phyloP scores from a whole-genome alignment of 2,113 vertebrate species.

The Todiramphus chloris region DNA sequence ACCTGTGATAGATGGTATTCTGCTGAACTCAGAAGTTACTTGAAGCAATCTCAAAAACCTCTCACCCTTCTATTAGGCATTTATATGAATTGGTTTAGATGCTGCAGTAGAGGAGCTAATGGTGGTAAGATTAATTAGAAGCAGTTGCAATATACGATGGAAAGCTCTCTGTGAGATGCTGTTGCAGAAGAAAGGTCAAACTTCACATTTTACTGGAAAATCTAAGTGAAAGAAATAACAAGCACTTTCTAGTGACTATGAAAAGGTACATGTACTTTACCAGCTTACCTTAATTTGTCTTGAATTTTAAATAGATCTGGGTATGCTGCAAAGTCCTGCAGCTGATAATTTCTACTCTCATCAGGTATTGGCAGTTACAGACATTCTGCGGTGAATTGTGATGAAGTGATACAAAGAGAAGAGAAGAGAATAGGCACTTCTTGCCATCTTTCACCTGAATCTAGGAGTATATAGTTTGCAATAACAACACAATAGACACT shows the following conservation, averaged over 20 bases:
- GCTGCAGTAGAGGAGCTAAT: neutral
- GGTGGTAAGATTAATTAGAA: neutral
- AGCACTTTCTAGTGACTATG: neutral
- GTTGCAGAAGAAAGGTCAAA: neutral
- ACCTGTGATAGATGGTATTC: neutral
- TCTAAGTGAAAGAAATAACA: constrained; percentile 5
- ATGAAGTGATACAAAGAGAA: neutral
- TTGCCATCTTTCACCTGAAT: neutral
- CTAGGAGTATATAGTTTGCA: neutral
- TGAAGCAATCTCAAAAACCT: neutral
- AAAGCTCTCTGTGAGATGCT: neutral
- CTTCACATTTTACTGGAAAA: neutral
- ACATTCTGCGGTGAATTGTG: neutral
- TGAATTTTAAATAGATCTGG: constrained; percentile 55
- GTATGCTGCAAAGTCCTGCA: neutral
- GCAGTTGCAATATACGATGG: neutral
- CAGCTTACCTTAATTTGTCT: constrained; percentile 29
- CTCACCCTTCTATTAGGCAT: neutral
- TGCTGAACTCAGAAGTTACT: neutral
- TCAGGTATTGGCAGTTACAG: neutral
- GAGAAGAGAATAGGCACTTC: neutral
- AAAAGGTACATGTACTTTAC: neutral
- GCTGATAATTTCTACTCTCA: neutral
- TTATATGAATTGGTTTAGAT: neutral
- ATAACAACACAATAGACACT: neutral